Evolutionary conservation across 2,888 invertebrate genomes (phyloP).

Genomic region (Mesoligia furuncula): DNA sequence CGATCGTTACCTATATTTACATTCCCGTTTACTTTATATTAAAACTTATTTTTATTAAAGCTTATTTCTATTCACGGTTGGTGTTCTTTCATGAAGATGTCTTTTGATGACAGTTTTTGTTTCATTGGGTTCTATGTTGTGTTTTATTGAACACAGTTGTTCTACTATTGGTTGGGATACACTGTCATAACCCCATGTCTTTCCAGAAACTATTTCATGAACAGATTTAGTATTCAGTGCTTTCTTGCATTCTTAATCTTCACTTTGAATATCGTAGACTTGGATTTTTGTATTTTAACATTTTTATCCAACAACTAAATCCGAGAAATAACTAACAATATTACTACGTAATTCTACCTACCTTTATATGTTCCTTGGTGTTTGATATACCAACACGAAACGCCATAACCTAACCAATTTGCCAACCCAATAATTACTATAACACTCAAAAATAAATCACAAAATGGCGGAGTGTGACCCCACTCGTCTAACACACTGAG

Average conservation of each 20-base stretch:
- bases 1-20: slow-evolving; percentile 64
- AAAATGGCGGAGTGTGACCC: slow-evolving; percentile 60
- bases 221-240: background rate
- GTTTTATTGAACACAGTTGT: background rate
- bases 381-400: slow-evolving; percentile 10
- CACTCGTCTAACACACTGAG: slow-evolving; percentile 65
- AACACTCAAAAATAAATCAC: slow-evolving; percentile 53
- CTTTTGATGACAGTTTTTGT: slow-evolving; percentile 37
- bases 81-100: slow-evolving; percentile 45
- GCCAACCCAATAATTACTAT: slow-evolving; percentile 36
- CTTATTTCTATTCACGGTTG: slow-evolving; percentile 62
- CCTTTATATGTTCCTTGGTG: background rate
- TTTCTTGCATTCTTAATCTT: background rate
- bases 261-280: background rate
- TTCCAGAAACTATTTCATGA: background rate
- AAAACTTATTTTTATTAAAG: slow-evolving; percentile 67
- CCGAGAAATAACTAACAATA: background rate
- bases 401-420: slow-evolving; percentile 13
- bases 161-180: background rate
- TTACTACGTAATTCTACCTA: background rate
- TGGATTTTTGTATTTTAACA: background rate
- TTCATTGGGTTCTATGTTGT: background rate
- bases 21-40: slow-evolving; percentile 65
- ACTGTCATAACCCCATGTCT: background rate
- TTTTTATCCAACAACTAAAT: no score